Evolutionary conservation across 2,797 vertebrate species (phyloP).

Genomic region (Thamnophis elegans): DNA sequence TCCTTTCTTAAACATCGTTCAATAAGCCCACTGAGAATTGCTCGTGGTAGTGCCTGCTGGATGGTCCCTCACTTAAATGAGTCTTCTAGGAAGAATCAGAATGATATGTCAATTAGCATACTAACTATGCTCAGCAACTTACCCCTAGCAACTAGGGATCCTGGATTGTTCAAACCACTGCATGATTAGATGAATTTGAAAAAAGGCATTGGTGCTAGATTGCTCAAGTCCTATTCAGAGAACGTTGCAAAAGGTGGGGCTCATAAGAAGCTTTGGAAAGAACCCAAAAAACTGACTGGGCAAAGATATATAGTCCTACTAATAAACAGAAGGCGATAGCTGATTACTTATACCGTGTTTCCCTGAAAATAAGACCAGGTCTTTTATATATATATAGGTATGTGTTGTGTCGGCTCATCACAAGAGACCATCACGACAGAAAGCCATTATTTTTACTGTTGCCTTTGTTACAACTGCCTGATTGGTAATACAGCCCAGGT

Average conservation of each 20-base stretch:
- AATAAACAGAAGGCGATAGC: neutral
- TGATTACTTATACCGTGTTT: too few relatives aligned
- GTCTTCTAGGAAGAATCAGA: neutral
- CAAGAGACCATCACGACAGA: too few relatives aligned
- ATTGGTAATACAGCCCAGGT: too few relatives aligned
- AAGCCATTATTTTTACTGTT: too few relatives aligned
- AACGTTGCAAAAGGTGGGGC: neutral
- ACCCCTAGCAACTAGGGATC: neutral
- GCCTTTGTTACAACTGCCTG: too few relatives aligned
- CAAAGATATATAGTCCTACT: neutral
- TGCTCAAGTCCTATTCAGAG: constrained; percentile 1
- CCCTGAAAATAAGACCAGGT: too few relatives aligned
- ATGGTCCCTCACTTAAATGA: neutral
- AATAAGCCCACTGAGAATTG: neutral
- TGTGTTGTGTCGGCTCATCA: too few relatives aligned
- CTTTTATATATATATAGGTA: too few relatives aligned
- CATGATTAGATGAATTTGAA: neutral
- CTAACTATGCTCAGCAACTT: neutral
- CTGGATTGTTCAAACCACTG: neutral
- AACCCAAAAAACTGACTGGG: neutral
- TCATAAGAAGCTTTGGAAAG: neutral
- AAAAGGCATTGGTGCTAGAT: neutral
- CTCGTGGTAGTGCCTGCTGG: neutral
- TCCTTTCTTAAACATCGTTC: neutral
- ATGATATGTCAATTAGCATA: neutral